These are phyloP conservation scores for Xestia sexstrigata DNA, from an alignment of 2,888 invertebrate species.

Conservation along the genomic window DNA sequence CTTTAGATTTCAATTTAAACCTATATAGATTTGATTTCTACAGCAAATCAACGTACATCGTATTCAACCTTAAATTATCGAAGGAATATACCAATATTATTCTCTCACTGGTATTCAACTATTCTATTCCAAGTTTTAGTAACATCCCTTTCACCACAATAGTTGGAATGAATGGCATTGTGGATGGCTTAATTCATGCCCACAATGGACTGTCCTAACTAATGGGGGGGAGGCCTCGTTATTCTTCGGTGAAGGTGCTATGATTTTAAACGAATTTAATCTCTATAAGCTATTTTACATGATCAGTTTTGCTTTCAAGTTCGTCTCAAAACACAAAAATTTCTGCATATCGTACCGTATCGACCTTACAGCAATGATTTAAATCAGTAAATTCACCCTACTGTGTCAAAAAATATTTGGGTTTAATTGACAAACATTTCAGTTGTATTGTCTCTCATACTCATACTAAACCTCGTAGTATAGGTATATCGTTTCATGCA, in stretches of 20 bases:
- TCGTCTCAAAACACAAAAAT: neutral
- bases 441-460: neutral
- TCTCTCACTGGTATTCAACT: constrained; percentile 28
- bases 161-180: constrained; percentile 70
- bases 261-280: constrained; percentile 55
- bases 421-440: neutral
- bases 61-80: neutral
- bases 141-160: constrained; percentile 54
- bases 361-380: neutral
- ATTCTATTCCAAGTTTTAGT: constrained; percentile 37
- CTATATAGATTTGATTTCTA: neutral
- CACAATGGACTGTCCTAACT: constrained; percentile 65
- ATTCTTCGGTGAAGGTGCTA: constrained; percentile 57
- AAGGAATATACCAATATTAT: constrained; percentile 15
- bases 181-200: constrained; percentile 70
- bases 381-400: neutral
- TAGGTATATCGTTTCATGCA: too few relatives aligned
- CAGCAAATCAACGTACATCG: neutral
- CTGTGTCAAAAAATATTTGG: too few relatives aligned
- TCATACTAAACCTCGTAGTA: too few relatives aligned
- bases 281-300: neutral
- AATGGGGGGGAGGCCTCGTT: constrained; percentile 69
- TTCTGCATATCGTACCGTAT: neutral
- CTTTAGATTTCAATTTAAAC: neutral
- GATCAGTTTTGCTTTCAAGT: neutral